These are phyloP conservation scores for Torymus auratus DNA, from an alignment of 2,888 invertebrate genomes.

Conservation along the genomic window DNA sequence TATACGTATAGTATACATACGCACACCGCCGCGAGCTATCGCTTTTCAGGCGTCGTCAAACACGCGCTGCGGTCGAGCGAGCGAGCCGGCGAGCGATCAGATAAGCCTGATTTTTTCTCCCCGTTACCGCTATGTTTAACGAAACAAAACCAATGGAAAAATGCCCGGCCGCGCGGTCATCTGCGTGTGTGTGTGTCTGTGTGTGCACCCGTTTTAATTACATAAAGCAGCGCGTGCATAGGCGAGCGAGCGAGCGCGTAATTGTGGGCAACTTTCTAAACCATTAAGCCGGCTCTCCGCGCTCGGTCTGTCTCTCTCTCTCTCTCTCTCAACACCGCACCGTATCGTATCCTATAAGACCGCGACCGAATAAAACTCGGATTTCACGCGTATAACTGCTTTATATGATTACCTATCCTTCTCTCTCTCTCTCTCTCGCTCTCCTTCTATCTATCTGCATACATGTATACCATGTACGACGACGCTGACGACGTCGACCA, in stretches of 20 bases:
- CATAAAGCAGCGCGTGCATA: constrained; percentile 18
- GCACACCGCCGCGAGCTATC: background rate
- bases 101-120: constrained; percentile 5
- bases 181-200: background rate
- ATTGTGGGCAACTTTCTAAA: constrained; percentile 56
- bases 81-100: background rate
- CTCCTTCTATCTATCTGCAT: no score
- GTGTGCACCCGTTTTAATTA: constrained; percentile 50
- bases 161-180: no score
- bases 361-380: constrained; percentile 58
- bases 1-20: no score
- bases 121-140: constrained; percentile 22
- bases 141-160: constrained; percentile 16
- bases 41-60: no score
- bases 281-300: constrained; percentile 48
- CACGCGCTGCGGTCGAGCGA: background rate
- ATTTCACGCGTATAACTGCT: constrained; percentile 51
- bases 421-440: no score
- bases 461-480: no score
- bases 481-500: no score
- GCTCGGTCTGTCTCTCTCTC: background rate
- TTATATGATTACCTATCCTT: no score
- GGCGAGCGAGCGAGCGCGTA: constrained; percentile 2
- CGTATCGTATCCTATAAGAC: no score
- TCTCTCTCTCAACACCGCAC: no score